A percentile compares a stretch with the other conserved stretches of the same genome.
Evolutionary conservation across 2,888 invertebrate genomes (phyloP).

Genomic region (Urechis unicinctus): DNA sequence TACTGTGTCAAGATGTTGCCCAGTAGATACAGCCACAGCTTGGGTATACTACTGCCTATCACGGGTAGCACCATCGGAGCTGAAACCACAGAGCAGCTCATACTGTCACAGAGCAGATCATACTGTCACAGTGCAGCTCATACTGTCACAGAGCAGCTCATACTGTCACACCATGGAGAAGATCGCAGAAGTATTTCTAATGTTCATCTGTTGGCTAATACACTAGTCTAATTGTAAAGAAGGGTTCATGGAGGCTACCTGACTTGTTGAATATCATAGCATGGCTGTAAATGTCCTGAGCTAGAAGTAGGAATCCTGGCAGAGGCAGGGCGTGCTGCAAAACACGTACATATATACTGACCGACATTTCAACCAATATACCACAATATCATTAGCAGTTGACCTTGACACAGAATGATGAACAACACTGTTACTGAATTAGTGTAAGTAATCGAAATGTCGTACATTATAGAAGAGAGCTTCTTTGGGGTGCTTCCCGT

Average conservation of each 20-base stretch:
- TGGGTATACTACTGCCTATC: constrained; percentile 59
- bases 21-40: constrained; percentile 69
- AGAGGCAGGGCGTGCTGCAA: constrained; percentile 78
- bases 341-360: constrained; percentile 35
- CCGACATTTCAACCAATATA: background rate
- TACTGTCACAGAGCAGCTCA: too few species aligned
- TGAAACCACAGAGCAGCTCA: constrained; percentile 23
- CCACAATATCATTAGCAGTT: background rate
- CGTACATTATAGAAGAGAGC: constrained; percentile 54
- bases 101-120: too few species aligned
- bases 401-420: too few species aligned
- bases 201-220: too few species aligned
- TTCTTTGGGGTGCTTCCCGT: constrained; percentile 82
- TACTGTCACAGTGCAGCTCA: too few species aligned
- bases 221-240: too few species aligned
- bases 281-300: constrained; percentile 71
- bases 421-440: too few species aligned
- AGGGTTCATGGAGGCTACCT: too few species aligned
- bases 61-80: constrained; percentile 56
- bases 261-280: constrained; percentile 63
- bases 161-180: too few species aligned
- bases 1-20: constrained; percentile 85
- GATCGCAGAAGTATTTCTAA: too few species aligned
- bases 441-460: too few species aligned
- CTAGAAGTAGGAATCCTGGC: constrained; percentile 78